These are phyloP conservation scores for Chymomyza amoena DNA, from an alignment of 2,888 invertebrate genomes.

Conservation along the genomic window DNA sequence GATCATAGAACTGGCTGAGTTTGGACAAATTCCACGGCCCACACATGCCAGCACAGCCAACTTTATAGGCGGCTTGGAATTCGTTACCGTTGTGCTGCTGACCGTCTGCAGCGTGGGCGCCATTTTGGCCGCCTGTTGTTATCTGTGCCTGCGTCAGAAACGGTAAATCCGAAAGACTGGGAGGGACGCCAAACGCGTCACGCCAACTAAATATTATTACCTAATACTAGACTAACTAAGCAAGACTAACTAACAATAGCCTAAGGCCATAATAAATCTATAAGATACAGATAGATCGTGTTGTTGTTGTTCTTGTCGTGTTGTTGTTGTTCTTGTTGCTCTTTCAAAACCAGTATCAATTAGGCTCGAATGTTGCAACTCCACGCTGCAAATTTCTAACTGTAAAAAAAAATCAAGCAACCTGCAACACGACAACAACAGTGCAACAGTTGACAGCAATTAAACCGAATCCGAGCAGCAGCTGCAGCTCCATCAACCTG, in stretches of 20 bases:
- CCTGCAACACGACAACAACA: constrained; percentile 19
- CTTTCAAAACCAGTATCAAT: constrained; percentile 40
- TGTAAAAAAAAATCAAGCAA: constrained; percentile 54
- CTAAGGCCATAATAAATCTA: constrained; percentile 56
- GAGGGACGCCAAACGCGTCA: constrained; percentile 2
- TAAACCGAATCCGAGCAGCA: constrained; percentile 22
- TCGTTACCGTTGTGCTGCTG: constrained; percentile 88
- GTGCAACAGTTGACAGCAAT: constrained; percentile 31
- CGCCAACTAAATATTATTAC: neutral
- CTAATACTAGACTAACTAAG: constrained; percentile 16
- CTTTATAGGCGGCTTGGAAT: constrained; percentile 85
- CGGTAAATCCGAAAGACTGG: constrained; percentile 59
- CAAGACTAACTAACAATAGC: constrained; percentile 14
- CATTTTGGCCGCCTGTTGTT: constrained; percentile 87
- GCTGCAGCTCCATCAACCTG: constrained; percentile 10
- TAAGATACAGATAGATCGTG: constrained; percentile 26
- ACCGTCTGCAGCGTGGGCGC: constrained; percentile 90
- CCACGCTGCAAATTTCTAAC: constrained; percentile 51
- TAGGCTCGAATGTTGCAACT: constrained; percentile 29
- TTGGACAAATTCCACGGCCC: constrained; percentile 74
- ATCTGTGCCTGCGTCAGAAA: constrained; percentile 84
- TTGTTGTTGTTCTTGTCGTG: constrained; percentile 41
- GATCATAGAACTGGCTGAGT: constrained; percentile 82
- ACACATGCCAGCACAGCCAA: constrained; percentile 73
- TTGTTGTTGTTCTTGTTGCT: constrained; percentile 31